Evolutionary conservation across 2,888 invertebrate genomes (phyloP).

Genomic region (Aporophyla nigra): DNA sequence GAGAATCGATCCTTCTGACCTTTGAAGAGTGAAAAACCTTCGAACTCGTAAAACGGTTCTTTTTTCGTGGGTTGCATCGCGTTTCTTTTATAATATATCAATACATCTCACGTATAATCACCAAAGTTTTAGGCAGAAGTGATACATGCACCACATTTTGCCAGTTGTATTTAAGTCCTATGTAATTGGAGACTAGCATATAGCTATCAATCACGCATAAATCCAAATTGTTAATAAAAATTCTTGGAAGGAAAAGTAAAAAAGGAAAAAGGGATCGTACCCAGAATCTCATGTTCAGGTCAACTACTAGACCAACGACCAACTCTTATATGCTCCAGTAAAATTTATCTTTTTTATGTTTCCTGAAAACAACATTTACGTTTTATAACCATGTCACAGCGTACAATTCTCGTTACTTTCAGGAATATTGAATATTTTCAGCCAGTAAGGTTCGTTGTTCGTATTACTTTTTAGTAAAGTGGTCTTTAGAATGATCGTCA

Average conservation of each 20-base stretch:
- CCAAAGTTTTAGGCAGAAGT: too few species aligned
- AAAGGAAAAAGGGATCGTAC: too few species aligned
- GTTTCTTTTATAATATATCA: background rate
- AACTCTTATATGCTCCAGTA: background rate
- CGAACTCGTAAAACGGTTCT: background rate
- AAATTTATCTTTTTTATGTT: background rate
- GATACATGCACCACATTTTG: background rate
- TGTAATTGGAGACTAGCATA: too few species aligned
- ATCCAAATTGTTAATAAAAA: too few species aligned
- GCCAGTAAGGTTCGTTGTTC: background rate
- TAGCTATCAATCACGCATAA: too few species aligned
- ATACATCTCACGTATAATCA: background rate
- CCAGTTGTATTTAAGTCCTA: too few species aligned
- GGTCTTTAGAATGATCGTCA: background rate
- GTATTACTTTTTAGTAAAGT: constrained; percentile 2
- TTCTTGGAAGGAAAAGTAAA: too few species aligned
- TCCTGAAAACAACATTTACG: too few species aligned
- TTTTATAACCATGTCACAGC: too few species aligned
- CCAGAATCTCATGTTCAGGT: too few species aligned
- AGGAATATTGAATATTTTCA: constrained; percentile 3
- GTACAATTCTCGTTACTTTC: constrained; percentile 6
- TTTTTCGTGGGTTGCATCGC: background rate
- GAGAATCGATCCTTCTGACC: constrained; percentile 26
- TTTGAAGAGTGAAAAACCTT: constrained; percentile 11
- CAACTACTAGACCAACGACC: background rate